A percentile compares a stretch with the other conserved stretches of the same genome.
phyloP scores from a whole-genome alignment of 2,888 invertebrate species.

The Plutella xylostella region DNA sequence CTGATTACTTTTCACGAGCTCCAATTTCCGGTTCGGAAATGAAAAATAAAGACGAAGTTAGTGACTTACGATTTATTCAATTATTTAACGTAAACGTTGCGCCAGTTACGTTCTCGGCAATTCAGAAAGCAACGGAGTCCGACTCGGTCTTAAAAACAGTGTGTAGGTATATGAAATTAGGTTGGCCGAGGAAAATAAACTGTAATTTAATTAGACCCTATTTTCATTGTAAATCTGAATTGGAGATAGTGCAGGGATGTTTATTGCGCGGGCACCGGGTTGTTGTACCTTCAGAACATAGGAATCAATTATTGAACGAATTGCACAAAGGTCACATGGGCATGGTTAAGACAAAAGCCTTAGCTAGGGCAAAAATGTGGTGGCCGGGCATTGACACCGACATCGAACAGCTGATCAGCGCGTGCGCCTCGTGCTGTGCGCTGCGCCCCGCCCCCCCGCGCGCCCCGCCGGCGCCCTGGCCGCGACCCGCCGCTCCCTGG shows the following conservation, averaged over 20 bases:
- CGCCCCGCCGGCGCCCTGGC: too few species aligned
- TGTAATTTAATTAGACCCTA: background rate
- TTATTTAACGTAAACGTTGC: slow-evolving; percentile 8
- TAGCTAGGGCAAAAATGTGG: slow-evolving; percentile 1
- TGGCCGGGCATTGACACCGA: slow-evolving; percentile 1
- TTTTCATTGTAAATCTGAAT: background rate
- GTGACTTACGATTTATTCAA: slow-evolving; percentile 4
- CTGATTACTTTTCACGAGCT: slow-evolving; percentile 3
- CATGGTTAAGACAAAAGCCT: background rate
- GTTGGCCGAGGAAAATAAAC: too few species aligned
- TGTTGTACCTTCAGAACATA: background rate
- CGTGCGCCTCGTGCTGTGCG: background rate
- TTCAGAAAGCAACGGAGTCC: background rate
- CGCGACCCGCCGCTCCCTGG: background rate
- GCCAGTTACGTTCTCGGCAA: slow-evolving; percentile 6
- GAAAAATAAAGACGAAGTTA: too few species aligned
- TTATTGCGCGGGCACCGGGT: slow-evolving; percentile 1
- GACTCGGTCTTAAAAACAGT: slow-evolving; percentile 1
- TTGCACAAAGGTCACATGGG: background rate
- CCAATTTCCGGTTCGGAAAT: too few species aligned
- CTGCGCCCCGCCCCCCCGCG: background rate
- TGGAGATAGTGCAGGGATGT: background rate
- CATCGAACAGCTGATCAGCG: background rate
- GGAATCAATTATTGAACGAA: too few species aligned
- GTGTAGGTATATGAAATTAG: too few species aligned